A percentile compares a stretch with the other conserved stretches of the same genome.
Conservation (phyloP, 2,797 vertebrate species). For the Botia almorhae region DNA sequence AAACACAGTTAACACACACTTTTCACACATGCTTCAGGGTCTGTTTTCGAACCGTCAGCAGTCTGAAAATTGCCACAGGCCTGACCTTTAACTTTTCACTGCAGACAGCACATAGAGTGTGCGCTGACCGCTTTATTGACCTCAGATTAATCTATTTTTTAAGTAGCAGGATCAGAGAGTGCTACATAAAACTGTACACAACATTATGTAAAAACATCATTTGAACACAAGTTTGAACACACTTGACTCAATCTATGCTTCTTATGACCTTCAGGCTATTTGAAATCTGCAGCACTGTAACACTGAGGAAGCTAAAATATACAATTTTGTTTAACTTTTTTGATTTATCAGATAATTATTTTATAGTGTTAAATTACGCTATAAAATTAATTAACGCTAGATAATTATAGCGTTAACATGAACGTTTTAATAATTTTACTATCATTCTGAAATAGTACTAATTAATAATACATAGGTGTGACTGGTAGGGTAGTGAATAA, state of each 20-base stretch:
- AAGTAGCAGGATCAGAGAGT: background rate
- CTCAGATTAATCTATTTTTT: slow-evolving; percentile 22
- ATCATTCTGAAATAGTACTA: background rate
- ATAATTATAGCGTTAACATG: too few species aligned
- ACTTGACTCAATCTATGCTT: background rate
- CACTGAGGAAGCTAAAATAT: too few species aligned
- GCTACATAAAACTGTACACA: background rate
- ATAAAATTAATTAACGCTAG: too few species aligned
- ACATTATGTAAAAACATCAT: background rate
- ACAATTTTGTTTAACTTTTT: too few species aligned
- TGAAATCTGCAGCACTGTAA: background rate
- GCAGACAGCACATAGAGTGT: slow-evolving; percentile 43
- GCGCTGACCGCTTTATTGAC: slow-evolving; percentile 37
- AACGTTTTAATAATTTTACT: too few species aligned
- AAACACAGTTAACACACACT: slow-evolving; percentile 4
- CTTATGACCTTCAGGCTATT: background rate
- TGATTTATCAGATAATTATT: too few species aligned
- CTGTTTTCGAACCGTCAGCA: slow-evolving; percentile 37
- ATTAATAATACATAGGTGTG: background rate
- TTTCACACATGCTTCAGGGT: background rate
- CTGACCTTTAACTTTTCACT: slow-evolving; percentile 79
- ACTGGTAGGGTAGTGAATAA: background rate
- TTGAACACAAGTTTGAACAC: background rate
- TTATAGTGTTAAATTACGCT: too few species aligned
- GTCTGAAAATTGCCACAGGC: slow-evolving; percentile 53